Evolutionary conservation across 2,888 invertebrate species (phyloP).

Genomic region (Brachylomia viminalis): DNA sequence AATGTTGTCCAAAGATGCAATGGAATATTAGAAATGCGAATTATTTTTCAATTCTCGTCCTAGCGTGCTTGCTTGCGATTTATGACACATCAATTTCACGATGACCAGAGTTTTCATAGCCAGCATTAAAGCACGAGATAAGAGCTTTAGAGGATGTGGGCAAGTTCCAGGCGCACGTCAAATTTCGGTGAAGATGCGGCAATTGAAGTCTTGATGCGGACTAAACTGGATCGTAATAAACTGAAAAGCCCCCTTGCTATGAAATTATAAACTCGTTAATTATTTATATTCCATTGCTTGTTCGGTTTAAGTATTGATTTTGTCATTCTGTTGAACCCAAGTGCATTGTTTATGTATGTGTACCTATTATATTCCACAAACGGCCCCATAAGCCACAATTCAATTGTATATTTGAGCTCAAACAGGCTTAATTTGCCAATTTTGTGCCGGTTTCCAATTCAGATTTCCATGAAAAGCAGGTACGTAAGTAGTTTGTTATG

Average conservation of each 20-base stretch:
- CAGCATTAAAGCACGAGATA: conserved; percentile 20
- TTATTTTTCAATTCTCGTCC: neutral
- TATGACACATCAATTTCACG: conserved; percentile 6
- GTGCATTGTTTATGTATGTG: conserved; percentile 67
- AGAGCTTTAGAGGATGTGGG: conserved; percentile 10
- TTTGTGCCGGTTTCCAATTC: conserved; percentile 65
- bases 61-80: neutral
- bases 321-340: conserved; percentile 69
- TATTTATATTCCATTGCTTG: conserved; percentile 73
- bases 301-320: conserved; percentile 79
- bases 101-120: conserved; percentile 1
- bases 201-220: conserved; percentile 48
- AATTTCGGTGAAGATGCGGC: conserved; percentile 30
- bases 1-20: conserved; percentile 22
- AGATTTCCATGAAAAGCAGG: conserved; percentile 59
- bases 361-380: conserved; percentile 62
- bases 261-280: conserved; percentile 69
- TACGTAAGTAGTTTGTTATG: conserved; percentile 55
- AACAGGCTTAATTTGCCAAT: conserved; percentile 64
- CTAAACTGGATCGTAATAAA: conserved; percentile 53
- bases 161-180: conserved; percentile 15
- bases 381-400: conserved; percentile 56
- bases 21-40: conserved; percentile 32
- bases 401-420: conserved; percentile 62
- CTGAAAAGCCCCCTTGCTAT: conserved; percentile 54